phyloP scores from a whole-genome alignment of 1,140 invertebrate species.

The Venturia canescens region DNA sequence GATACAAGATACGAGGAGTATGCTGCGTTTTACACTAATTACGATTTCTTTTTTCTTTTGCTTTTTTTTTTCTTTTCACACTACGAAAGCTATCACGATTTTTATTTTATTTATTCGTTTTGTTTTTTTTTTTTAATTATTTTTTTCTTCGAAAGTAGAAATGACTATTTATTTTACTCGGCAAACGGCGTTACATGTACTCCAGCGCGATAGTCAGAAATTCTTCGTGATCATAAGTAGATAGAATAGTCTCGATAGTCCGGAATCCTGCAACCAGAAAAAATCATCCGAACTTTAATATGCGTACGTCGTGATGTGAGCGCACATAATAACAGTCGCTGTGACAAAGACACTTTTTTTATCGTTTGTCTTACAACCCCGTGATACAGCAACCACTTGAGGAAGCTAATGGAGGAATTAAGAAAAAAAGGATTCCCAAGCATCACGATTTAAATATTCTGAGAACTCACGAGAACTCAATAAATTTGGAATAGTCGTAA shows the following conservation, averaged over 20 bases:
- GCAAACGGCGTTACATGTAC: constrained; percentile 53
- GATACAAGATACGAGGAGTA: constrained; percentile 56
- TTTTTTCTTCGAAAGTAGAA: constrained; percentile 49
- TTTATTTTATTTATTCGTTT: constrained; percentile 40
- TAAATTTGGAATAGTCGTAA: too few relatives aligned
- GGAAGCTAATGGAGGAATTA: too few relatives aligned
- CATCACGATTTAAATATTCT: too few relatives aligned
- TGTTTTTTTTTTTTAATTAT: background rate
- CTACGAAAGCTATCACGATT: constrained; percentile 57
- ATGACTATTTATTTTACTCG: constrained; percentile 49
- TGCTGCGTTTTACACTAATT: constrained; percentile 55
- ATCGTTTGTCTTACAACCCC: too few relatives aligned
- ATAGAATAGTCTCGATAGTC: constrained; percentile 55
- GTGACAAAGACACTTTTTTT: background rate
- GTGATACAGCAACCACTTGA: too few relatives aligned
- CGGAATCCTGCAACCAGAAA: constrained; percentile 50
- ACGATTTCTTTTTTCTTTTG: constrained; percentile 51
- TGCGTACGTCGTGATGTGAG: too few relatives aligned
- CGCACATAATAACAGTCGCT: too few relatives aligned
- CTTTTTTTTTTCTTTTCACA: constrained; percentile 38
- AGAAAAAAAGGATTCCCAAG: too few relatives aligned
- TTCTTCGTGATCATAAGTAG: constrained; percentile 56
- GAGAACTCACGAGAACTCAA: too few relatives aligned
- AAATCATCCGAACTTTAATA: background rate
- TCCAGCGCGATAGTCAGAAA: constrained; percentile 55